Base-by-base conservation (phyloP, 2,888 invertebrate genomes). In the Monoplex corrugatus region DNA sequence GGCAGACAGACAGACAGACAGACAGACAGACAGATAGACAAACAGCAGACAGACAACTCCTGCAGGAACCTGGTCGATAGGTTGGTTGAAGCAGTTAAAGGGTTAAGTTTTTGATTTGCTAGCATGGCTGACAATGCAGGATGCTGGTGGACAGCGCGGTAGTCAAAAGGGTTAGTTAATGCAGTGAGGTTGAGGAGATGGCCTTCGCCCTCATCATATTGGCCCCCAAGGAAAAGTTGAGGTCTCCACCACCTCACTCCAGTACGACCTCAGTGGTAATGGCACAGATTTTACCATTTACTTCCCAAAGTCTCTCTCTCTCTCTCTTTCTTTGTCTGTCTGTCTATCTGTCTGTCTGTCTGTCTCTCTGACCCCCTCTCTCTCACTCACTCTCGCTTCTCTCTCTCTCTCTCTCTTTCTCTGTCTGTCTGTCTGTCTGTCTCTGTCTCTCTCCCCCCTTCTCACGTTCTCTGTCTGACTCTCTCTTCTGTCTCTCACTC, bases 331-430 rank as follows among this genome's bases (percentile, higher is more conserved):
- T 19, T 50, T 8, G 50, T 13, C 50, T 10, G 0, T 80, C 43
- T 80, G 8, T 80, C 43, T 80, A 6, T 80, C 80, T 80, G 28
- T 80, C 80, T 80, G 6, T 80, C 80, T 38, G 6, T 38, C 80
- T 38, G 6, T 80, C 32, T 38, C 8, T 38, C 38, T 38, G 16
- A n/a, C n/a, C n/a, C 57, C 28, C 57, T 57, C 57, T 57, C 57
- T 75, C 75, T 75, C 75, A 38, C 75, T 75, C 75, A 38, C 75
- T 35, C 19, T 38, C 38, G 35, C 38, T 38, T 75, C 38, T 75
- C 75, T 75, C 75, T 75, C 35, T 38, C 35, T 38, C 75, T 38
- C 10, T 38, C 38, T 38, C 2, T 16, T 38, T 38, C 0, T 38
- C 75, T 16, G 35, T 38, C 75, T 75, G 13, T 75, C 75, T 72